Evolutionary conservation across 2,797 vertebrate genomes (phyloP).

Genomic region (Masticophis lateralis): DNA sequence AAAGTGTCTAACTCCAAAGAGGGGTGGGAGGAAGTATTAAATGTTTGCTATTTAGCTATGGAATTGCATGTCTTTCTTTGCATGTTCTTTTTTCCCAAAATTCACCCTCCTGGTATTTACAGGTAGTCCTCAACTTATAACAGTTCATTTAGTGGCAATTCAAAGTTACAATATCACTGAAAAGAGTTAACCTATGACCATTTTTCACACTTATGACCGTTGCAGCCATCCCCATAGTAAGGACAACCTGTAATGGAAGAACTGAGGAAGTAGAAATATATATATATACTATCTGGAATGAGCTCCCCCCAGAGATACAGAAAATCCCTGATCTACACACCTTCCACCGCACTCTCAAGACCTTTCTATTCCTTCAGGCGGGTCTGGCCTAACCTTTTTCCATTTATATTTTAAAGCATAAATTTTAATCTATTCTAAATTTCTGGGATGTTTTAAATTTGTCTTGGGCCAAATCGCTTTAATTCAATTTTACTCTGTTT

Average conservation of each 20-base stretch:
- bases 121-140: not conserved
- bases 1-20: slow-evolving; percentile 18
- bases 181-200: not conserved
- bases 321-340: too few species aligned
- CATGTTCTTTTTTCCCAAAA: not conserved
- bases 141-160: not conserved
- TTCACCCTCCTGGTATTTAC: rapidly evolving
- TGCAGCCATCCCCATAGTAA: not conserved
- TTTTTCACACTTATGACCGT: not conserved
- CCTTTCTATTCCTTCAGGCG: too few species aligned
- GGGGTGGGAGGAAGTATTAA: slow-evolving; percentile 44
- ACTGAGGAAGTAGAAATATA: not conserved
- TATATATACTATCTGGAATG: too few species aligned
- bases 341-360: too few species aligned
- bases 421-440: too few species aligned
- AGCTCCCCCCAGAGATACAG: too few species aligned
- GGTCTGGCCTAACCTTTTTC: too few species aligned
- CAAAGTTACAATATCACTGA: not conserved
- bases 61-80: not conserved
- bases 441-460: too few species aligned
- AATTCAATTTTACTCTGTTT: too few species aligned
- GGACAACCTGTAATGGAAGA: not conserved
- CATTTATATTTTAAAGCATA: too few species aligned
- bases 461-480: too few species aligned
- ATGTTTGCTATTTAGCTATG: slow-evolving; percentile 22